Base-by-base conservation (phyloP, 1,140 invertebrate genomes). In the Chironomus tepperi region DNA sequence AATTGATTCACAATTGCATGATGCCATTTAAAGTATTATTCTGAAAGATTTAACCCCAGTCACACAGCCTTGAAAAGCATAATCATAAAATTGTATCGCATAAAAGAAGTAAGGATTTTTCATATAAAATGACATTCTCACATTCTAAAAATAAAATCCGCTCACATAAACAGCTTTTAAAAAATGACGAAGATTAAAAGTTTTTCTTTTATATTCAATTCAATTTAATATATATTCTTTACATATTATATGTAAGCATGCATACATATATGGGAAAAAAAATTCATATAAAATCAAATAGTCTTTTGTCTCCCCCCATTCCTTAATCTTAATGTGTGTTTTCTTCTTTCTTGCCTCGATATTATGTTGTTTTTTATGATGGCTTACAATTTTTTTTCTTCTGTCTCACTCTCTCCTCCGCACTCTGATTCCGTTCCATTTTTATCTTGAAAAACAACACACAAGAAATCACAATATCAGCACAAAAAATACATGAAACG, bases 301-400 rank as follows among this genome's bases (percentile, higher is more conserved):
- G 24, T 34, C 24, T 34, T 34, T 34, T 34, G 24, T 34, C 24
- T 34, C 24, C 24, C 24, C 24, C 24, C 24, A 34, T 34, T 34
- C 24, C 24, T 34, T 34, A 34, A 34, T 34, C 24, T 34, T 34
- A 34, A 34, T 34, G 24, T 34, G 24, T 34, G 24, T 34, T 34
- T 34, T 34, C 24, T 34, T 34, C 24, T 34, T 34, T 34, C 24
- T 34, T 34, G 24, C 24, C 24, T 34, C 24, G 24, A 15, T 10
- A 57, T n/a, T 57, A 57, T 57, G 47, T 57, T 57, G 47, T 57
- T 57, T 57, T 47, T 57, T 57, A 57, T 57, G 47, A 57, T 57
- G 47, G 47, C 47, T 57, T 57, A 57, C 47, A 57, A 57, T 57
- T 57, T 57, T n/a, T 57, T 57, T 15, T 57, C 47, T 12, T 57